A percentile compares a stretch with the other conserved stretches of the same genome.
These are phyloP conservation scores for Diabrotica virgifera DNA, from an alignment of 1,140 invertebrate species.

Conservation along the genomic window DNA sequence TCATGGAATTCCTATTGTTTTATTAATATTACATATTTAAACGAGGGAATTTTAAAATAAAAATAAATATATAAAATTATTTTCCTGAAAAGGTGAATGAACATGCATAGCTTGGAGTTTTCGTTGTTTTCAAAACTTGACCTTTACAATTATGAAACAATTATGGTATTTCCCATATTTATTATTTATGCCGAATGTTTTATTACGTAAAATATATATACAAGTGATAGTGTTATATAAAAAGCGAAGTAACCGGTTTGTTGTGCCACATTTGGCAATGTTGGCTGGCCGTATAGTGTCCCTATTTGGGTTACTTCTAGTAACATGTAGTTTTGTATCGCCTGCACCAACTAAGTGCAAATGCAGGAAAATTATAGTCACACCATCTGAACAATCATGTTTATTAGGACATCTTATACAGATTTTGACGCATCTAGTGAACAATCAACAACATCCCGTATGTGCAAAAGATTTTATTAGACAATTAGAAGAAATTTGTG, in stretches of 20 bases:
- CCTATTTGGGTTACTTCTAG: neutral
- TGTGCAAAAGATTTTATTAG: conserved; percentile 1
- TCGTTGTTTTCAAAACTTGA: neutral
- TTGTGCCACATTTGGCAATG: neutral
- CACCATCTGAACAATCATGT: conserved; percentile 29
- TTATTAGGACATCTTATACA: conserved; percentile 29
- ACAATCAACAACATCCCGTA: conserved; percentile 19
- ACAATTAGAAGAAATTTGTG: neutral
- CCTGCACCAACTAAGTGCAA: neutral
- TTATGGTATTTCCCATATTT: neutral
- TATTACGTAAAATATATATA: no score
- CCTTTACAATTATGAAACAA: neutral
- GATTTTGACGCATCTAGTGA: conserved; percentile 27
- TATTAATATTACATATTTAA: no score
- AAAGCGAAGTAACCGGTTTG: neutral
- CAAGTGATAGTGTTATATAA: neutral
- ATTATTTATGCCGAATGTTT: neutral
- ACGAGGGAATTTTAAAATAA: no score
- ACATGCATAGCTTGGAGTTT: no score
- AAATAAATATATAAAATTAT: neutral
- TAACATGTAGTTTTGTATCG: neutral
- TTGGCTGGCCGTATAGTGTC: neutral
- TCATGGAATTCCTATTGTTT: no score
- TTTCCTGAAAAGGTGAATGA: neutral
- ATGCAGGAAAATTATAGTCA: conserved; percentile 14